phyloP scores from a whole-genome alignment of 92 coral and sea anemone genomes.

The Umimayanthus kanabou region DNA sequence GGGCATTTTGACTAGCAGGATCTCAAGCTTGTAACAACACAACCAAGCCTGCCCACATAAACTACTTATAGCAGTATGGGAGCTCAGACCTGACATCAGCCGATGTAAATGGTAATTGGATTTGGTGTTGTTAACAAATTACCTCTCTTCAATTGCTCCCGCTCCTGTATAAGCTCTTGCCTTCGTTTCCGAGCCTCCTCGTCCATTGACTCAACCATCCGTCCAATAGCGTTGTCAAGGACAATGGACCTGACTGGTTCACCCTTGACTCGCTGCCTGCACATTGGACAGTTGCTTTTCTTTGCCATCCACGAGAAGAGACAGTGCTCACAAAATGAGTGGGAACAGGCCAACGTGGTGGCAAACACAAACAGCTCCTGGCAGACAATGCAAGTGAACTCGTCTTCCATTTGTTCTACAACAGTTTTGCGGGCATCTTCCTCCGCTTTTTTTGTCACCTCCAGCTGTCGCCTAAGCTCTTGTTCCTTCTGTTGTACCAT shows the following conservation, averaged over 20 bases:
- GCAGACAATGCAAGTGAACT: constrained; percentile 93
- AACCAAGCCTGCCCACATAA: constrained; percentile 41
- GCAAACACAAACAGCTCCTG: constrained; percentile 93
- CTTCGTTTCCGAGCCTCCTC: constrained; percentile 83
- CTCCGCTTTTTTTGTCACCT: constrained; percentile 90
- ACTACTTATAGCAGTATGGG: constrained; percentile 43
- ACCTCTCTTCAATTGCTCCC: constrained; percentile 93
- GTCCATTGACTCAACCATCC: constrained; percentile 95
- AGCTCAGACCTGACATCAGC: constrained; percentile 46
- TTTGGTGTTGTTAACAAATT: constrained; percentile 56
- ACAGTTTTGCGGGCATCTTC: constrained; percentile 82
- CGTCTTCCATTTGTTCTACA: constrained; percentile 98
- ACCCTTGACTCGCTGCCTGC: constrained; percentile 77
- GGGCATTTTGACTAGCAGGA: constrained; percentile 31
- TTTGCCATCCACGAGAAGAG: constrained; percentile 86
- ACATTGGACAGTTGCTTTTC: constrained; percentile 93
- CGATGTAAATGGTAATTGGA: constrained; percentile 41
- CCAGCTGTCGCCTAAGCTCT: constrained; percentile 78
- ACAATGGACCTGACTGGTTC: constrained; percentile 90
- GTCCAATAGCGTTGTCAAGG: constrained; percentile 94
- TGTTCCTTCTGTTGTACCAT: constrained; percentile 77
- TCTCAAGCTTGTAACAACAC: constrained; percentile 44
- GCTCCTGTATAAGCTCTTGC: constrained; percentile 74
- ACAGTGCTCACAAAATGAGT: constrained; percentile 94
- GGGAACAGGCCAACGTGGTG: constrained; percentile 87